These are phyloP conservation scores for Apogon hyalosoma DNA, from an alignment of 2,797 vertebrate genomes.

Conservation along the genomic window DNA sequence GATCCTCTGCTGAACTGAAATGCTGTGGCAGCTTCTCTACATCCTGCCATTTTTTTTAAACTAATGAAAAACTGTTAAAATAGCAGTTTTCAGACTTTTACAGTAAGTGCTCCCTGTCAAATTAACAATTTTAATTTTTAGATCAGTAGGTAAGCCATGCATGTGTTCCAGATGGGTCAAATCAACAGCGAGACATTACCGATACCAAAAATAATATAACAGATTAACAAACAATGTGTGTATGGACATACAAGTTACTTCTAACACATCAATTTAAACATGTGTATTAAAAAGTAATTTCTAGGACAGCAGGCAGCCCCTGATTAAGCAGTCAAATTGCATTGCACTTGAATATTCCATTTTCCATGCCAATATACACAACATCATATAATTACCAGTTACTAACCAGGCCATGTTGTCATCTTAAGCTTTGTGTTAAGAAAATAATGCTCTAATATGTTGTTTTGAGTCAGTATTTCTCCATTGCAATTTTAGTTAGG, in stretches of 20 bases:
- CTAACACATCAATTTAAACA: slow-evolving; percentile 30
- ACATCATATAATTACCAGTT: slow-evolving; percentile 35
- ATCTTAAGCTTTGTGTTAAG: slow-evolving; percentile 17
- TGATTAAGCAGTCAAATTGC: slow-evolving; percentile 33
- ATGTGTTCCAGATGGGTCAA: neutral
- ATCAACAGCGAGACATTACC: neutral
- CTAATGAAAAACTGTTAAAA: no score
- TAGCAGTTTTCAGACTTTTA: no score
- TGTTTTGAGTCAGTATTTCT: slow-evolving; percentile 4
- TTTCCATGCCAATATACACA: slow-evolving; percentile 34
- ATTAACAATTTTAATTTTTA: no score
- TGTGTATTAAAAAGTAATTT: slow-evolving; percentile 21
- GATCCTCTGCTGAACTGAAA: no score
- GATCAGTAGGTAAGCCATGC: no score
- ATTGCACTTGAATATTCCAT: slow-evolving; percentile 58
- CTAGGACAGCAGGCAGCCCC: slow-evolving; percentile 30
- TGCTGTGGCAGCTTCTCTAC: no score
- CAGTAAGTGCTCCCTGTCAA: no score
- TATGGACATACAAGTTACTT: slow-evolving; percentile 18
- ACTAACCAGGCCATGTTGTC: slow-evolving; percentile 10
- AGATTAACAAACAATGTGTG: slow-evolving; percentile 41
- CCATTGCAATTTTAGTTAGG: slow-evolving; percentile 27
- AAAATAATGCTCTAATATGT: slow-evolving; percentile 45
- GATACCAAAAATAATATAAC: slow-evolving; percentile 20
- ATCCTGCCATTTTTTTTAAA: no score